phyloP scores from a whole-genome alignment of 1,140 invertebrate genomes.

The Heliconius hermathena region DNA sequence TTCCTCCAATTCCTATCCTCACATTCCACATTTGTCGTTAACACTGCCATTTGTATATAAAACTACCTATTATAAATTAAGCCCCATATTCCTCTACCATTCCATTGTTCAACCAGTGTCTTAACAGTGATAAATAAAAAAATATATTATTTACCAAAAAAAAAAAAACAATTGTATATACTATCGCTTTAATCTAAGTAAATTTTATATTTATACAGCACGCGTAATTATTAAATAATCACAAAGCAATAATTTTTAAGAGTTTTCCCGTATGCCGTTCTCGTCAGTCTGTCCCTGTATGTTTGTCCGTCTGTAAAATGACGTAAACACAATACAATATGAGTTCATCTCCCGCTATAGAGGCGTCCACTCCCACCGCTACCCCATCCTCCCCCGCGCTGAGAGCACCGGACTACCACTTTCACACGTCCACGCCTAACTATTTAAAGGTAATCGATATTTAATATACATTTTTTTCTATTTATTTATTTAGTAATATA shows the following conservation, averaged over 20 bases:
- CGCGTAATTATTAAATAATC: constrained; percentile 10
- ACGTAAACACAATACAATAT: constrained; percentile 54
- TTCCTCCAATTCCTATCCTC: constrained; percentile 2
- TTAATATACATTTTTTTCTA: not conserved
- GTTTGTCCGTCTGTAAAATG: constrained; percentile 44
- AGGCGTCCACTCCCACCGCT: constrained; percentile 63
- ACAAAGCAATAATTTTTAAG: constrained; percentile 15
- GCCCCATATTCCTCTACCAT: constrained; percentile 32
- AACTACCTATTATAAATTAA: constrained; percentile 21
- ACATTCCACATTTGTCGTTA: constrained; percentile 36
- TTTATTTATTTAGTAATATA: not conserved
- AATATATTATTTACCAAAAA: constrained; percentile 5
- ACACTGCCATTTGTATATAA: constrained; percentile 42
- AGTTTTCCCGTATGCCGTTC: not conserved
- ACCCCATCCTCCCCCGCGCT: constrained; percentile 66
- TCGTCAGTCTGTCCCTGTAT: not conserved
- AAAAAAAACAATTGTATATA: constrained; percentile 11
- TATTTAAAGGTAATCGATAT: constrained; percentile 48
- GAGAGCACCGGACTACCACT: constrained; percentile 54
- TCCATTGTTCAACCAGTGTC: constrained; percentile 43
- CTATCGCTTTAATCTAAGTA: constrained; percentile 7
- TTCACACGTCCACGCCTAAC: constrained; percentile 69
- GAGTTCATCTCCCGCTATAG: constrained; percentile 72
- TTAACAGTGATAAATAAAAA: constrained; percentile 41
- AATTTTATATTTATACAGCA: constrained; percentile 22